A percentile compares a stretch with the other conserved stretches of the same genome.
These are phyloP conservation scores for Clytia hemisphaerica DNA, from an alignment of 30 jellyfish, hydroid and myxozoan genomes.

Conservation along the genomic window DNA sequence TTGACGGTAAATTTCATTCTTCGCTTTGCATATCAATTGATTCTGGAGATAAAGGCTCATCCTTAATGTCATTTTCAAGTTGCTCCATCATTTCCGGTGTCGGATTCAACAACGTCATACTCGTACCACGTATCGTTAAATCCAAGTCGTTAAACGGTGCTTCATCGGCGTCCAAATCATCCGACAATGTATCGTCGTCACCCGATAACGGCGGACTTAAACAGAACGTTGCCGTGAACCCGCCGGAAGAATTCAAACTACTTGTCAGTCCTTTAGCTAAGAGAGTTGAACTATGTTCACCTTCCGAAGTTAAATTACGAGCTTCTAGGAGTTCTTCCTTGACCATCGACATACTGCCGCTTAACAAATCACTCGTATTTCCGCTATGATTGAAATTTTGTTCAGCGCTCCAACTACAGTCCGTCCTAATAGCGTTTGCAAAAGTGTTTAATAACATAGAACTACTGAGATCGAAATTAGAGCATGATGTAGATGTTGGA, in stretches of 20 bases:
- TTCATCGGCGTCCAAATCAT: constrained; percentile 28
- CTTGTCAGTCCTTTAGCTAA: constrained; percentile 1
- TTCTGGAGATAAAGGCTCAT: constrained; percentile 74
- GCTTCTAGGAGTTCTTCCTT: constrained; percentile 92
- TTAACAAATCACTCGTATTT: constrained; percentile 44
- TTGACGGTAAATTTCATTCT: no score
- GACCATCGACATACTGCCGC: constrained; percentile 83
- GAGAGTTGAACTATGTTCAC: constrained; percentile 53
- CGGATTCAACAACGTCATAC: constrained; percentile 73
- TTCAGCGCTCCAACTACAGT: constrained; percentile 69
- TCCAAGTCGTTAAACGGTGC: constrained; percentile 72
- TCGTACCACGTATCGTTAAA: constrained; percentile 73
- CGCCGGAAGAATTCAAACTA: constrained; percentile 36
- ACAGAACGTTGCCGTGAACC: constrained; percentile 78
- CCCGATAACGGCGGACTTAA: constrained; percentile 84
- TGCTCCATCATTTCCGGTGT: constrained; percentile 32
- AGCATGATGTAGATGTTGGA: neutral
- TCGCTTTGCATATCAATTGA: neutral
- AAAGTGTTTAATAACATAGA: constrained; percentile 30
- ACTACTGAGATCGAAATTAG: neutral
- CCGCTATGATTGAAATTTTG: constrained; percentile 44
- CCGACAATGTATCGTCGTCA: constrained; percentile 25
- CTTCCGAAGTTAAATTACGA: constrained; percentile 49
- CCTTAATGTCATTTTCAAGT: constrained; percentile 31
- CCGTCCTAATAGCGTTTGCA: constrained; percentile 79